Percentiles rank a stretch among this genome's conserved stretches.
phyloP scores from a whole-genome alignment of 2,113 vertebrate species.

The Anoura caudifer region DNA sequence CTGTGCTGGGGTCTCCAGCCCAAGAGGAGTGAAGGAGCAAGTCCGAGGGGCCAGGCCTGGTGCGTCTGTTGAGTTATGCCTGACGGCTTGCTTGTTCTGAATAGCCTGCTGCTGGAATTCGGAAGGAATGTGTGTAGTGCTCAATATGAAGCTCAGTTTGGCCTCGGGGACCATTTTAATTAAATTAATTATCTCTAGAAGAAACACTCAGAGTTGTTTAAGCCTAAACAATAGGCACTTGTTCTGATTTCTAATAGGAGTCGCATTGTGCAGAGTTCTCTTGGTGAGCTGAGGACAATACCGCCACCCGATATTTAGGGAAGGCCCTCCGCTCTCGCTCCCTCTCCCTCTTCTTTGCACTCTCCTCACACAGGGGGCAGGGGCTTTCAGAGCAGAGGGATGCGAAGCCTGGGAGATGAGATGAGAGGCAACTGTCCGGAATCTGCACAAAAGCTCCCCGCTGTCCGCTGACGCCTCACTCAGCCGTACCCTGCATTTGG shows the following conservation, averaged over 20 bases:
- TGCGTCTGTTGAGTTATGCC: background rate
- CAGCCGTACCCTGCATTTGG: background rate
- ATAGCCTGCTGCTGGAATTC: slow-evolving; percentile 38
- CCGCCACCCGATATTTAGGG: background rate
- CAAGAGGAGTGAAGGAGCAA: background rate
- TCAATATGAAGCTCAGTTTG: slow-evolving; percentile 43
- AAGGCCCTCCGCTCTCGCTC: background rate
- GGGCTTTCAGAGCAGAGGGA: background rate
- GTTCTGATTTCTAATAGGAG: slow-evolving; percentile 56
- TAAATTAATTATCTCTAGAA: slow-evolving; percentile 75
- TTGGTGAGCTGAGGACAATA: slow-evolving; percentile 1
- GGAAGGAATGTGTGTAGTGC: slow-evolving; percentile 49
- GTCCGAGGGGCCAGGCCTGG: background rate
- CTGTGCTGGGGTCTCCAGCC: background rate
- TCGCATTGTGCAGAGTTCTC: background rate
- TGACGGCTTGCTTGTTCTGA: background rate
- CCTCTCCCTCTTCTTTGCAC: background rate
- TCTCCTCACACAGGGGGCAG: background rate
- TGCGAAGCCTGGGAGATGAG: background rate
- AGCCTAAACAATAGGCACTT: slow-evolving; percentile 67
- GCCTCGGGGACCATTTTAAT: slow-evolving; percentile 73
- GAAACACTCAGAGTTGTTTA: slow-evolving; percentile 58
- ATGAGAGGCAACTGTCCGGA: background rate
- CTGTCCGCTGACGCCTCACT: background rate
- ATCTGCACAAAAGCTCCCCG: accelerated